Evolutionary conservation across 2,888 invertebrate species (phyloP).

Genomic region (Noctuana brunneofusca): DNA sequence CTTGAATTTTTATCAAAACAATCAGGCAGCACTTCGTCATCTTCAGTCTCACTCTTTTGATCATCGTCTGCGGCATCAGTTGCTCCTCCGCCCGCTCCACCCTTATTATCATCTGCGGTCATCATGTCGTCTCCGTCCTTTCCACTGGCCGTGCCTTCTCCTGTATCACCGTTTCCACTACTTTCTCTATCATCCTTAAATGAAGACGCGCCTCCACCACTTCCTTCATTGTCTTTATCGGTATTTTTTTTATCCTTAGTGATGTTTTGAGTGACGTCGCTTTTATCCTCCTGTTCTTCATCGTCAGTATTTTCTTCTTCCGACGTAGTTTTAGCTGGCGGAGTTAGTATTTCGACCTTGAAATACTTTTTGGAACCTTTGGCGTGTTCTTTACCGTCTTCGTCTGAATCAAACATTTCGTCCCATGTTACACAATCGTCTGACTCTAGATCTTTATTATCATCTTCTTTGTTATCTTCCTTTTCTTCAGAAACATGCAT

Average conservation of each 20-base stretch:
- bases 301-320: conserved; percentile 9
- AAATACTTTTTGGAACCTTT: conserved; percentile 1
- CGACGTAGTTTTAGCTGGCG: conserved; percentile 2
- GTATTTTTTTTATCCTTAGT: background rate
- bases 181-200: background rate
- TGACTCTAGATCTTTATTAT: background rate
- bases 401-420: background rate
- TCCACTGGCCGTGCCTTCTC: background rate
- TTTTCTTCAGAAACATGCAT: background rate
- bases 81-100: background rate
- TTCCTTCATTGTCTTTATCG: background rate
- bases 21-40: background rate
- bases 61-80: background rate
- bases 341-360: background rate
- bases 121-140: background rate
- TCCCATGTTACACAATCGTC: background rate
- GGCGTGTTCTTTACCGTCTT: background rate
- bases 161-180: background rate
- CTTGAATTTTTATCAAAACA: background rate
- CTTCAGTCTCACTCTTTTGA: background rate
- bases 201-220: background rate
- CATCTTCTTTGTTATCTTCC: background rate
- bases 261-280: no score
- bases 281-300: background rate
- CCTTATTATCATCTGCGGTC: background rate